Evolutionary conservation across 1,140 invertebrate genomes (phyloP).

Genomic region (Gryon sp.): DNA sequence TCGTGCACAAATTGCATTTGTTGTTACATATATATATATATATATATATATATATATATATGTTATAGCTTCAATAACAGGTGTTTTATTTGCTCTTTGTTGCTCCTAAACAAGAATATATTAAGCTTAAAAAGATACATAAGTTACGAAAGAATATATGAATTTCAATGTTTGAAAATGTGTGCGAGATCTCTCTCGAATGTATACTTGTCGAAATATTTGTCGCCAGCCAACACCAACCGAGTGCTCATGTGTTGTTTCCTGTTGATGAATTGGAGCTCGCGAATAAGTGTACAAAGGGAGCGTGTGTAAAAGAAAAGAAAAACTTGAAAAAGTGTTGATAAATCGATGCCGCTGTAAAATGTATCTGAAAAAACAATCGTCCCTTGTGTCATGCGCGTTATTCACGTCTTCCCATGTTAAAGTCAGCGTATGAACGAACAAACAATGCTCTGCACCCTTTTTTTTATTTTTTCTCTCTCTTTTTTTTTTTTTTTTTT

Average conservation of each 20-base stretch:
- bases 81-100: no score
- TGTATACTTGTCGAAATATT: conserved; percentile 25
- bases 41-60: no score
- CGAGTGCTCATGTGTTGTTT: conserved; percentile 32
- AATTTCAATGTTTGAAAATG: conserved; percentile 21
- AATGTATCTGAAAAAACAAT: conserved; percentile 53
- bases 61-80: no score
- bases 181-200: no score
- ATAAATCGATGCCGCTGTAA: conserved; percentile 51
- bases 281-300: conserved; percentile 46
- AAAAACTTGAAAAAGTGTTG: conserved; percentile 42
- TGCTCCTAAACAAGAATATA: no score
- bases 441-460: conserved; percentile 41
- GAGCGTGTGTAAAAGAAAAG: conserved; percentile 20
- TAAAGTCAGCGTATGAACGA: conserved; percentile 2
- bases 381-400: conserved; percentile 44
- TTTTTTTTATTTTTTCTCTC: no score
- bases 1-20: no score
- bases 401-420: conserved; percentile 19
- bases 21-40: no score
- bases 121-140: no score
- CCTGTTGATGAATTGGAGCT: conserved; percentile 44
- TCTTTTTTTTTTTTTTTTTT: no score
- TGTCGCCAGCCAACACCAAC: background rate
- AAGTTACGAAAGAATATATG: no score